Evolutionary conservation across 2,113 vertebrate genomes (phyloP).

Genomic region (Corythoichthys intestinalis): DNA sequence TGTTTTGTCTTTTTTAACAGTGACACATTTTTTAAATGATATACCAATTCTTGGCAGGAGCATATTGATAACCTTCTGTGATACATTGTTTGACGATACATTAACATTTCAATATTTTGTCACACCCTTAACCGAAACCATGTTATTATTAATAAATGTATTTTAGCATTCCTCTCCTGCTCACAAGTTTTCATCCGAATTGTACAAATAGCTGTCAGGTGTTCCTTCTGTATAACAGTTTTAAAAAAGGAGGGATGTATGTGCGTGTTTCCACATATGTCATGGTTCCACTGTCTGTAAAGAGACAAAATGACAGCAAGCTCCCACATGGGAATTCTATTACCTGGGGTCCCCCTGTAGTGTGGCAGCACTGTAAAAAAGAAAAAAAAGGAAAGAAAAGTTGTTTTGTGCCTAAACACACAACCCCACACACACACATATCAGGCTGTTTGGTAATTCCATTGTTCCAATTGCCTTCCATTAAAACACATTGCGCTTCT

Average conservation of each 20-base stretch:
- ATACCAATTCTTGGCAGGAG: no score
- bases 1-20: no score
- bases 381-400: background rate
- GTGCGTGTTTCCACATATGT: slow-evolving; percentile 21
- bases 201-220: slow-evolving; percentile 30
- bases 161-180: slow-evolving; percentile 10
- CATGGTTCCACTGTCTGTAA: slow-evolving; percentile 13
- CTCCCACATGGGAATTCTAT: slow-evolving; percentile 7
- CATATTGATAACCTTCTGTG: no score
- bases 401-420: slow-evolving; percentile 5
- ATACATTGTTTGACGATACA: no score
- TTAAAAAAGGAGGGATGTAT: background rate
- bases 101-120: no score
- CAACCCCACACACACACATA: background rate
- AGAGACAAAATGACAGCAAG: slow-evolving; percentile 24
- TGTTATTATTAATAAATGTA: background rate
- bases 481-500: background rate
- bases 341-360: slow-evolving; percentile 15
- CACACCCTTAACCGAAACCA: slow-evolving; percentile 1
- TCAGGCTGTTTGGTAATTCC: background rate
- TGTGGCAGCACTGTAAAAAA: slow-evolving; percentile 6
- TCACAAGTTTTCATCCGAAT: slow-evolving; percentile 33
- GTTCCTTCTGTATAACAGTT: slow-evolving; percentile 17
- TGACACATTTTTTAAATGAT: no score
- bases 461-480: background rate